A percentile compares a stretch with the other conserved stretches of the same genome.
phyloP scores from a whole-genome alignment of 2,113 vertebrate species.

The Vulpes ferrilata region DNA sequence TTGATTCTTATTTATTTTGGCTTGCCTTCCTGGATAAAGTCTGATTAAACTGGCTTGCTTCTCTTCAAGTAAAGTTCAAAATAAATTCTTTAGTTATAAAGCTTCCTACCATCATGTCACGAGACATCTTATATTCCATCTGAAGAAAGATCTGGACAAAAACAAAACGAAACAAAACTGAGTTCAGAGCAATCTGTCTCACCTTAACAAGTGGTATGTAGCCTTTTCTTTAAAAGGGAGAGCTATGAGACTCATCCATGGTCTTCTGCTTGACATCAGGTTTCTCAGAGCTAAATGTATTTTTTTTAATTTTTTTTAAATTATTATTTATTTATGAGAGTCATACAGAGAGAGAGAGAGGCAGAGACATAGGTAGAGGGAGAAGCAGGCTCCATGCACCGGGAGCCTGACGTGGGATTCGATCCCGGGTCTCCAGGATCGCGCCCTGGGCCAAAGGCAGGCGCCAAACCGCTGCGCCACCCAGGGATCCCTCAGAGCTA shows the following conservation, averaged over 20 bases:
- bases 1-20: background rate
- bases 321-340: too few relatives aligned
- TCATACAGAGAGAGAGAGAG: too few relatives aligned
- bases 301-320: too few relatives aligned
- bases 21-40: slow-evolving; percentile 21
- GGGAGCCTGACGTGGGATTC: too few relatives aligned
- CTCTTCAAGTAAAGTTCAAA: background rate
- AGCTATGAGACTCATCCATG: background rate
- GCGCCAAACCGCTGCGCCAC: too few relatives aligned
- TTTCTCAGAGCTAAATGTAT: slow-evolving; percentile 27
- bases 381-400: too few relatives aligned
- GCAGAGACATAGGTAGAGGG: too few relatives aligned
- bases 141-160: slow-evolving; percentile 24
- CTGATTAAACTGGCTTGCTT: background rate
- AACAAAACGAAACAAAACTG: slow-evolving; percentile 3
- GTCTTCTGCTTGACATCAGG: slow-evolving; percentile 23
- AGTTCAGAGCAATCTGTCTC: background rate
- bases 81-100: background rate
- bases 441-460: too few relatives aligned
- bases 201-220: background rate
- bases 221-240: slow-evolving; percentile 24
- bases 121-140: background rate
- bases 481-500: slow-evolving; percentile 51
- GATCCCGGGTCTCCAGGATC: too few relatives aligned
- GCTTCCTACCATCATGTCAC: background rate